Evolutionary conservation across 2,888 invertebrate species (phyloP).

Genomic region (Brachylomia viminalis): DNA sequence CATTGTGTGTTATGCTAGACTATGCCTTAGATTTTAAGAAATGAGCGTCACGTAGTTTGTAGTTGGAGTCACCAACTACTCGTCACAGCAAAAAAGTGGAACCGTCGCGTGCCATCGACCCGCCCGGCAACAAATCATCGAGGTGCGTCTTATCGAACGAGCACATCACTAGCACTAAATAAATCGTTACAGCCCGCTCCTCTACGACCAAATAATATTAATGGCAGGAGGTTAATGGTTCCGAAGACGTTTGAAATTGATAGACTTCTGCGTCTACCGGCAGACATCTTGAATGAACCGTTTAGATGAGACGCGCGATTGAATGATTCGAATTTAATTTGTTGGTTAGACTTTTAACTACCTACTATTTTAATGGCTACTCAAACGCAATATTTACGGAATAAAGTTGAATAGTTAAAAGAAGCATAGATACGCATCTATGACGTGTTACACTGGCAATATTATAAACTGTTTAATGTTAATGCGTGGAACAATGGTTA

Average conservation of each 20-base stretch:
- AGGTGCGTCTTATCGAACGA: constrained; percentile 83
- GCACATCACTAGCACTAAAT: constrained; percentile 87
- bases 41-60: not conserved
- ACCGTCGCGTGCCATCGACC: constrained; percentile 81
- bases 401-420: constrained; percentile 38
- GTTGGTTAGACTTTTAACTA: constrained; percentile 40
- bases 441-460: constrained; percentile 57
- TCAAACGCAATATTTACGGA: constrained; percentile 19
- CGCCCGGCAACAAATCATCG: constrained; percentile 84
- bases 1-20: constrained; percentile 57
- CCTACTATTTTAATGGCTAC: constrained; percentile 15
- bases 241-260: constrained; percentile 84
- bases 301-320: constrained; percentile 68
- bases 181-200: constrained; percentile 80
- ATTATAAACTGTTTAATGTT: constrained; percentile 60
- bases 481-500: constrained; percentile 62
- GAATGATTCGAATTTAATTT: constrained; percentile 76
- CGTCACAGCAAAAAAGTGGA: constrained; percentile 59
- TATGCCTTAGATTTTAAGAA: not conserved
- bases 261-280: constrained; percentile 75
- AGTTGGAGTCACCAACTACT: constrained; percentile 3
- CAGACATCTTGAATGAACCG: constrained; percentile 71
- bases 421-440: constrained; percentile 53
- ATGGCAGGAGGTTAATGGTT: constrained; percentile 85
- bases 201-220: constrained; percentile 83